Base-by-base conservation (phyloP, 2,888 invertebrate species). In the Toxonevra muliebris region DNA sequence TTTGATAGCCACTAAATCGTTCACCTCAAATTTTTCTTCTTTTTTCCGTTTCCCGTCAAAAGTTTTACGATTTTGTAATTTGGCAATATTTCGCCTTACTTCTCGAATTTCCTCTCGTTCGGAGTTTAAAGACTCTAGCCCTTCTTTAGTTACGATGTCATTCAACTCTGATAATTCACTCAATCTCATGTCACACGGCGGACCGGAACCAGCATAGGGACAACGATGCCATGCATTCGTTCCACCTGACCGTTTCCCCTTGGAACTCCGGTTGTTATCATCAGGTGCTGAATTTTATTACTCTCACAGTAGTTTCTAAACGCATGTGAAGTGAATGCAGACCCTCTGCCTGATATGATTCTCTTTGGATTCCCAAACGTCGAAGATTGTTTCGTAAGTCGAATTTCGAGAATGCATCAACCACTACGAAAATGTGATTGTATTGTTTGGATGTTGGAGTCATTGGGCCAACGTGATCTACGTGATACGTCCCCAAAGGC, bases 381-480 rank as follows among this genome's bases (percentile, higher is more conserved):
- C 1, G 55, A 60, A 5, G 71, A 20, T 7, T 72, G 68, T 57
- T 50, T 61, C 9, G 19, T 55, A 7, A 84, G 48, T 62, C 77
- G 80, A 82, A 83, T 66, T 83, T 83, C 0, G 80, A 79, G 54
- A 80, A 64, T 2, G 61, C 61, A 12, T 69, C 67, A 0, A 70
- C 48, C 1, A 67, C 61, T 1, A 79, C 69, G n/a, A 84, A 73
- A 1, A 84, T 77, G 54, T 84, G 71, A 42, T 80, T 80, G 53
- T 81, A 82, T 10, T 65, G 59, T 64, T 81, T 82, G 1, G 72
- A 73, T 0, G 80, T 82, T 10, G 65, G 69, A 0, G 74, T 69
- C 66, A 81, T 55, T 0, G 82, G 82, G 5, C 82, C 82, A 1
- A 84, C 50, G 58, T 85, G 83, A 52, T 84, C 83, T 2, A 80